Base-by-base conservation (phyloP, 2,888 invertebrate species). In the Teleogryllus oceanicus region DNA sequence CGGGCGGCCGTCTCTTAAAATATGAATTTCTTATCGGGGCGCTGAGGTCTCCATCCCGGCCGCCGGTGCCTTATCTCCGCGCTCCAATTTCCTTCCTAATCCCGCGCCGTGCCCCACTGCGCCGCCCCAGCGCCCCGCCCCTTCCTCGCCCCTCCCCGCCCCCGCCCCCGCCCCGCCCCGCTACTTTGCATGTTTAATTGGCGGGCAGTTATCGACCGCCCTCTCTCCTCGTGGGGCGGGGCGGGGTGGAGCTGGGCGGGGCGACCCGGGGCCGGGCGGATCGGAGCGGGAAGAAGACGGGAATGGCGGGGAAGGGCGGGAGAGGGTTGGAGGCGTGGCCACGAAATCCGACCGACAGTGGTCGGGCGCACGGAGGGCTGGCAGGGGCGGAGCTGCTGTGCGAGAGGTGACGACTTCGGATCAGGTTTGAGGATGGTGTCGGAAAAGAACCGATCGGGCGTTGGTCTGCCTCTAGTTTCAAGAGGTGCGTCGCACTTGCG, bases 1-100 rank as follows among this genome's bases (percentile, higher is more conserved):
- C 62, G n/a, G 62, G n/a, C 62, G 62, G 62, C 62, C 62, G 62
- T 62, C 62, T 62, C 62, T 62, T 62, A 62, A 62, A 62, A 62
- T 62, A 62, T 62, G 62, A 62, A 62, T 62, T 62, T 62, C 62
- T 62, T 62, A 62, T 62, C 62, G 62, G 62, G 11, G 16, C 13
- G 62, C 62, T 62, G 62, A 62, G 62, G 62, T 62, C 62, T 62
- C 62, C 62, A 62, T 62, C 62, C 62, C 13, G 62, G n/a, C 62
- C 62, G 62, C 16, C n/a, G 37, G 13, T n/a, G 62, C 62, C 62
- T 62, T 62, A 62, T 62, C 62, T 62, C 4, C n/a, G 62, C 62
- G 62, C 62, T 62, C 62, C 62, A 62, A 62, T 62, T 62, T 62
- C 62, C 62, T 62, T 62, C 62, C 62, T 62, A 62, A 62, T 62